Evolutionary conservation across 2,113 vertebrate species (phyloP), one percentile per base, ranked within the genome.

Genomic region (Cynocephalus volans): DNA sequence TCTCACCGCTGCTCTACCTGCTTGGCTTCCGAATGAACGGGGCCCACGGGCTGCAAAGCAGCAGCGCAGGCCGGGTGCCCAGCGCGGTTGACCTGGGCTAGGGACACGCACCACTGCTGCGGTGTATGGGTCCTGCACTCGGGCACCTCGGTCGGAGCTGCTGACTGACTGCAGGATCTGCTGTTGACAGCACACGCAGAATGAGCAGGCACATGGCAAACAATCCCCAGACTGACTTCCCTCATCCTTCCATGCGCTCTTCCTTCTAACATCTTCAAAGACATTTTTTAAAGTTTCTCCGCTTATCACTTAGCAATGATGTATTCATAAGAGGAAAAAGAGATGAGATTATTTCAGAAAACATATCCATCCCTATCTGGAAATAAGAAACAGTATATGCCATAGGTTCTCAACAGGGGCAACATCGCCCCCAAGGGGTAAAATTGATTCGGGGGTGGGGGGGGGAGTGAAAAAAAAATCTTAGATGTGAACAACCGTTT

Each of bases 1-100:
- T 99, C 98, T 98, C 98, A 93, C 98, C 96, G 98, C 98, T 98
- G 98, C 98, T 99, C 99, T 41, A 99, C 99, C 99, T 99, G 99
- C 99, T 99, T 98, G 99, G 98, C 99, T 98, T 98, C 97, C 97
- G 96, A 98, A 98, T 97, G 96, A 98, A 98, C 97, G 98, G 98
- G 97, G 98, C 98, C 98, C 97, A 90, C 95, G 96, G 98, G 96
- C 98, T 97, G 85, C 88, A 96, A 94, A 1, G 93, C 92, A 86
- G 70, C 95, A 1, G 84, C 88, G 93, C 72, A 45, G 76, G 92
- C 98, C 97, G 92, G 97, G 95, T 81, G 48, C 95, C 88, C 96
- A 45, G 83, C 96, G 60, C 87, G 69, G 67, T 41, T 45, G 62
- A 95, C 64, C 2, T 15, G 21, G 14, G 12, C 62, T 15, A 81